These are phyloP conservation scores for Micropoecilia bifurca DNA, from an alignment of 2,797 vertebrate species.

Conservation along the genomic window DNA sequence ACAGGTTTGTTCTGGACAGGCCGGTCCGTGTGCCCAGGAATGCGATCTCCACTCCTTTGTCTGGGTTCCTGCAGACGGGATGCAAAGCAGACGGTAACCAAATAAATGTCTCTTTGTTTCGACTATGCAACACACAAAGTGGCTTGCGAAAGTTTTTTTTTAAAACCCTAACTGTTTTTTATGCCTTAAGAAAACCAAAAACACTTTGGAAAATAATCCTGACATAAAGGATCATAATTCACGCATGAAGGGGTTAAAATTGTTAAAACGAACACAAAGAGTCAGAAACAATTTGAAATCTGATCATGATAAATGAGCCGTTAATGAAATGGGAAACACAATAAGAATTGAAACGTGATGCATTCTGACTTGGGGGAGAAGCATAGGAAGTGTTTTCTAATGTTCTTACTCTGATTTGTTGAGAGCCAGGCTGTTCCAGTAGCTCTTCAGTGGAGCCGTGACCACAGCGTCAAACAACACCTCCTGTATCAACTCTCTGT, in stretches of 20 bases:
- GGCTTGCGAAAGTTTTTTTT: no score
- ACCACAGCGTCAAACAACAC: constrained; percentile 96
- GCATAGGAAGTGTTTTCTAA: neutral
- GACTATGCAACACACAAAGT: neutral
- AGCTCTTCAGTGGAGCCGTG: constrained; percentile 93
- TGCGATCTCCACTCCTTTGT: constrained; percentile 96
- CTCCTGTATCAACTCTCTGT: constrained; percentile 95
- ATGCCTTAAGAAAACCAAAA: no score
- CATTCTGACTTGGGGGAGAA: neutral
- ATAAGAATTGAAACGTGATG: neutral
- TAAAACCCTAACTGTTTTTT: no score
- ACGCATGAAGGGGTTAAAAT: neutral
- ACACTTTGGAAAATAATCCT: no score
- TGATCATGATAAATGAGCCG: neutral
- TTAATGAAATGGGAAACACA: no score
- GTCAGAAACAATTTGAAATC: neutral
- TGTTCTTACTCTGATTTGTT: constrained; percentile 94
- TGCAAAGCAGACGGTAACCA: neutral
- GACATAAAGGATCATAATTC: no score
- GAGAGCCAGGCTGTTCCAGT: constrained; percentile 94
- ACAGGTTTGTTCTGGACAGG: constrained; percentile 93
- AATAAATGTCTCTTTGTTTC: neutral
- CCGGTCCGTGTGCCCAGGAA: constrained; percentile 95
- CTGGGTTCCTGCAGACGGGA: constrained; percentile 87
- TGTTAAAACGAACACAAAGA: neutral